A percentile compares a stretch with the other conserved stretches of the same genome.
Conservation (phyloP, 2,797 vertebrate species). For the Mormyrus proboscirostris region DNA sequence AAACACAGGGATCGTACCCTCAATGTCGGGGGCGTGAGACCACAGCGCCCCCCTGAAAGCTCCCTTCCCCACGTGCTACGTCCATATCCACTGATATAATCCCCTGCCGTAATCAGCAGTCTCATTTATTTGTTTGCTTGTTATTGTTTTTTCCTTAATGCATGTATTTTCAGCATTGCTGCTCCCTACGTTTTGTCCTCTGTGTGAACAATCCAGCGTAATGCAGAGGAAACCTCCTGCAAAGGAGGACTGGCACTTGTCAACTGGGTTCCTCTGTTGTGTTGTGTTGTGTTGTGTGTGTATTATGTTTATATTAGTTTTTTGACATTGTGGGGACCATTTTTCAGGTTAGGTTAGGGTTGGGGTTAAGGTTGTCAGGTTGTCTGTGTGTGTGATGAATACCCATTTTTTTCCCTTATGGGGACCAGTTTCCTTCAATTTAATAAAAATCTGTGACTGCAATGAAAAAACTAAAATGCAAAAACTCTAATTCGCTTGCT, state of each 20-base stretch:
- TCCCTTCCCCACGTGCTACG: background rate
- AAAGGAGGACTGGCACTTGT: background rate
- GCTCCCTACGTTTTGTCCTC: background rate
- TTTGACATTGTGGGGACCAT: background rate
- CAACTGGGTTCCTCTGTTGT: background rate
- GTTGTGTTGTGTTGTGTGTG: background rate
- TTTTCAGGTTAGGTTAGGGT: background rate
- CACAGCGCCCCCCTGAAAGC: background rate
- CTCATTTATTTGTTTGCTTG: background rate
- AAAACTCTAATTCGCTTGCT: too few relatives aligned
- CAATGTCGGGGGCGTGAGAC: background rate
- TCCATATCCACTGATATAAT: background rate
- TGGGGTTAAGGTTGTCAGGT: background rate
- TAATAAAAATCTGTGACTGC: too few relatives aligned
- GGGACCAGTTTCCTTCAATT: too few relatives aligned
- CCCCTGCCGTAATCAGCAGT: background rate
- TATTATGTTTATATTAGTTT: background rate
- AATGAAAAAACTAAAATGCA: too few relatives aligned
- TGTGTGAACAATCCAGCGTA: background rate
- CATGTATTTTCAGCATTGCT: background rate
- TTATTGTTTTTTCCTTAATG: background rate
- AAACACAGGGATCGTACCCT: background rate
- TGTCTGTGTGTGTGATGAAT: too few relatives aligned
- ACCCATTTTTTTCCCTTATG: too few relatives aligned
- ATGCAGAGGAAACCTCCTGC: background rate